Evolutionary conservation across 2,797 vertebrate genomes (phyloP).

Genomic region (Lagodon rhomboides): DNA sequence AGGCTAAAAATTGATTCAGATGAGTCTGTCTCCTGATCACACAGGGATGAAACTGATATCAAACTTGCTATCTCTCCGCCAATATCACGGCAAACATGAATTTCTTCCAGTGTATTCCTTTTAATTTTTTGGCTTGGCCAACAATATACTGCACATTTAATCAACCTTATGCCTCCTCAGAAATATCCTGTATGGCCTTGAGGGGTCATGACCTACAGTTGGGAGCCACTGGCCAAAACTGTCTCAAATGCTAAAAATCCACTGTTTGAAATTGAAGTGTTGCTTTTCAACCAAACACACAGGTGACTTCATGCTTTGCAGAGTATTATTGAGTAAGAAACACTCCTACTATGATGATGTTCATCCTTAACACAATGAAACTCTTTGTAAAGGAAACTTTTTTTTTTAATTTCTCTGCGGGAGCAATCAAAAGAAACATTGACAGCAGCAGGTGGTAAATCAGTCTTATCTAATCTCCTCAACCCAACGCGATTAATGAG

Average conservation of each 20-base stretch:
- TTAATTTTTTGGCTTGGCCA: too few relatives aligned
- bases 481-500: neutral
- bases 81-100: neutral
- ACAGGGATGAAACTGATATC: neutral
- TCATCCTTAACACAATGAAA: too few relatives aligned
- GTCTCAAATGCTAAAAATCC: neutral
- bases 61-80: neutral
- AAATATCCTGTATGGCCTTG: neutral
- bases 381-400: too few relatives aligned
- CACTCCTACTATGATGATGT: too few relatives aligned
- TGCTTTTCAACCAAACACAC: neutral
- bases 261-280: neutral
- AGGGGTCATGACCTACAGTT: neutral
- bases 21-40: neutral
- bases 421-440: constrained; percentile 2
- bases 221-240: neutral
- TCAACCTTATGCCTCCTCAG: neutral
- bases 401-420: neutral
- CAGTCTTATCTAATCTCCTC: constrained; percentile 19
- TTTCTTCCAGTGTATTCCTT: neutral
- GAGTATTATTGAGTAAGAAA: too few relatives aligned
- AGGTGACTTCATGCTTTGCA: neutral
- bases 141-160: neutral
- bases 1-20: too few relatives aligned
- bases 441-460: neutral